Evolutionary conservation across 2,888 invertebrate species (phyloP).

Genomic region (Balanococcus diminutus): DNA sequence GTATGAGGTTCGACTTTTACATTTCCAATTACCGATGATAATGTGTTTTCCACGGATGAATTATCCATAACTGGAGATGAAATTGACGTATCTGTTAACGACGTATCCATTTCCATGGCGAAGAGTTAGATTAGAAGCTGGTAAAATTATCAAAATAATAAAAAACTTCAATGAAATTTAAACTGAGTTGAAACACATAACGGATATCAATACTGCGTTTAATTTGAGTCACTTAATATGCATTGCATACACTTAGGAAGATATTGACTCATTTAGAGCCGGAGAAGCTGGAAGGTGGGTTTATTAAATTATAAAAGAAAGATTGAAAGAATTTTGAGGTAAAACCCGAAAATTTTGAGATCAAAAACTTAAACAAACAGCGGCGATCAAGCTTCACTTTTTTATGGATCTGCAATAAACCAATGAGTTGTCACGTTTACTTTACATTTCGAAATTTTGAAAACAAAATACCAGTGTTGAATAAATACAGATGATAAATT

Average conservation of each 20-base stretch:
- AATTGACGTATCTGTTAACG: background rate
- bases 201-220: background rate
- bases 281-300: no score
- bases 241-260: no score
- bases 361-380: background rate
- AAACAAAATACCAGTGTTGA: no score
- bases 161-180: background rate
- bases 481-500: no score
- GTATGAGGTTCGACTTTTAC: background rate
- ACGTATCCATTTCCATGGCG: conserved; percentile 12
- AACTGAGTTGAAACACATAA: background rate
- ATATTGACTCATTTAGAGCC: no score
- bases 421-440: background rate
- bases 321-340: background rate
- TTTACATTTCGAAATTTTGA: no score
- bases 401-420: background rate
- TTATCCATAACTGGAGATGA: background rate
- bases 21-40: background rate
- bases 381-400: background rate
- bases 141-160: background rate
- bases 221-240: no score
- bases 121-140: background rate
- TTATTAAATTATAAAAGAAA: no score
- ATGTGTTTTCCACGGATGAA: background rate
- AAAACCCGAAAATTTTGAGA: background rate